Evolutionary conservation across 2,113 vertebrate genomes (phyloP), one percentile per base, ranked within the genome.

Genomic region (Ceuthmochares aereus): DNA sequence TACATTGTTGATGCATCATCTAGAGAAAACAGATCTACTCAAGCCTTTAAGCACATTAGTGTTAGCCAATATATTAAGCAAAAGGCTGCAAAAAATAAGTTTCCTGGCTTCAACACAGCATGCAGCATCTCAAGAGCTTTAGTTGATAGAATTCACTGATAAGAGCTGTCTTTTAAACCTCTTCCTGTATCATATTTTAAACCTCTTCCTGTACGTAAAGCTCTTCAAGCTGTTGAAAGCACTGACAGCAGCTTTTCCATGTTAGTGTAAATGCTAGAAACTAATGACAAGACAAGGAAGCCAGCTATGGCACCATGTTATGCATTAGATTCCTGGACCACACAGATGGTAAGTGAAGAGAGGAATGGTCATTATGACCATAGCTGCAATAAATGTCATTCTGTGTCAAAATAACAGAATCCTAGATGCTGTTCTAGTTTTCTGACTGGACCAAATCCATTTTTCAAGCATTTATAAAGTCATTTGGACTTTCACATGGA

Each of bases 1-100:
- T 34, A 76, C 6, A 7, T 10, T 52, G 12, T 6, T 26, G 16
- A 40, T 37, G 32, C 32, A 32, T 22, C 0, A 0, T 0, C 1
- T 1, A 67, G 34, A 49, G n/a, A 90, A 72, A 56, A 17, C 20
- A 63, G 29, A 78, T 19, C 67, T 45, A 51, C 37, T 69, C 19
- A 11, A 25, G 45, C 22, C 34, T 47, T 60, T 21, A 63, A 74
- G 25, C 18, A 59, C 63, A 58, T 51, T 11, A 45, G 4, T 4
- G 0, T 64, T 69, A 84, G 19, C 43, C 36, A 86, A 22, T 9
- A 32, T 23, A 70, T 77, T 55, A 74, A 81, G 27, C 21, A 14
- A 72, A 90, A 77, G n/a, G 17, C 47, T 88, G 19, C 16, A 81
- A 82, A 77, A 87, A 54, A 1, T 34, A 36, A 26, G 42, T 25